Percentiles rank a stretch among this genome's conserved stretches.
Evolutionary conservation across 2,797 vertebrate genomes (phyloP).

Genomic region (Moxostoma hubbsi): DNA sequence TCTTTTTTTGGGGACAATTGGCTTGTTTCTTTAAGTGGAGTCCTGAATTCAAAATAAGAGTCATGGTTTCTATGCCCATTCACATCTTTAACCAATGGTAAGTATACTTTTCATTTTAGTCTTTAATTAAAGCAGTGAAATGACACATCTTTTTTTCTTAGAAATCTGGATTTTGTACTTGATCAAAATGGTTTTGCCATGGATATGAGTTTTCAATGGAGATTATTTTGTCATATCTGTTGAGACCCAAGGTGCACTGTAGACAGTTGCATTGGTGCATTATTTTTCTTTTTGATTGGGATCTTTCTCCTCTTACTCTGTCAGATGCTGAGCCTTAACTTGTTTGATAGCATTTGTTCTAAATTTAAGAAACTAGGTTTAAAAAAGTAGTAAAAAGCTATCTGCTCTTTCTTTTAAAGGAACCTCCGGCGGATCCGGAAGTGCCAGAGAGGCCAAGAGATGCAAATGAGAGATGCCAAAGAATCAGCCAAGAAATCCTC

Average conservation of each 20-base stretch:
- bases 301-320: slow-evolving; percentile 64
- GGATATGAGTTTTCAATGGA: slow-evolving; percentile 60
- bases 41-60: slow-evolving; percentile 81
- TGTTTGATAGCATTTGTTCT: slow-evolving; percentile 45
- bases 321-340: slow-evolving; percentile 72
- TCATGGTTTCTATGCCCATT: slow-evolving; percentile 79
- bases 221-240: slow-evolving; percentile 46
- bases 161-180: slow-evolving; percentile 63
- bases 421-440: slow-evolving; percentile 94
- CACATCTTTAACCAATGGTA: slow-evolving; percentile 75
- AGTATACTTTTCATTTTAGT: slow-evolving; percentile 81
- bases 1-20: slow-evolving; percentile 77
- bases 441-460: slow-evolving; percentile 92
- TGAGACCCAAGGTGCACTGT: slow-evolving; percentile 73
- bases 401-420: slow-evolving; percentile 73
- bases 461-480: slow-evolving; percentile 88
- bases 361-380: slow-evolving; percentile 33
- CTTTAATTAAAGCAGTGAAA: slow-evolving; percentile 79
- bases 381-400: slow-evolving; percentile 14
- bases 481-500: slow-evolving; percentile 83
- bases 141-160: slow-evolving; percentile 62
- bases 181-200: slow-evolving; percentile 56
- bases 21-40: slow-evolving; percentile 80
- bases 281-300: slow-evolving; percentile 51
- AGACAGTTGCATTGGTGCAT: slow-evolving; percentile 70